Evolutionary conservation across 2,888 invertebrate genomes (phyloP).

Genomic region (Cheilosia vulpina): DNA sequence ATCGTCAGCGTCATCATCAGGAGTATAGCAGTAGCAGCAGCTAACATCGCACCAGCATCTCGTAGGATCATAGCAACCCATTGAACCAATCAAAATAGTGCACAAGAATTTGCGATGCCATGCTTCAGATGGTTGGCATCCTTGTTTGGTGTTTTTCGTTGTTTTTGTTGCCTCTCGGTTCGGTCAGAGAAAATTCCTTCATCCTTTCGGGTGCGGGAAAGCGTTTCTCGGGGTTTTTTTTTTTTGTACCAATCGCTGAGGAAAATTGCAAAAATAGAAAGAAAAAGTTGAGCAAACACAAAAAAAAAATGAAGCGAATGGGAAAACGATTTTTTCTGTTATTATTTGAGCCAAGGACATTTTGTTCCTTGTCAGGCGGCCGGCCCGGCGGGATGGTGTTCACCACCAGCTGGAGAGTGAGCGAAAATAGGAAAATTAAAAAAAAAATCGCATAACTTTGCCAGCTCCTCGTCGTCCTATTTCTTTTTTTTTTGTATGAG

Average conservation of each 20-base stretch:
- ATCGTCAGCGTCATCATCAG: constrained; percentile 12
- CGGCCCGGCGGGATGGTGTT: constrained; percentile 15
- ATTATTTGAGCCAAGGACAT: constrained; percentile 74
- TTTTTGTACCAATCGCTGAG: constrained; percentile 32
- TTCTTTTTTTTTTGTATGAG: constrained; percentile 39
- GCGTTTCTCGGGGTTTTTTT: constrained; percentile 14
- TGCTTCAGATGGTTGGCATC: constrained; percentile 72
- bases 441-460: constrained; percentile 72
- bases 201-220: constrained; percentile 48
- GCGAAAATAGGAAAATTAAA: constrained; percentile 65
- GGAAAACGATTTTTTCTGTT: constrained; percentile 73
- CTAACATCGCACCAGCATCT: constrained; percentile 58
- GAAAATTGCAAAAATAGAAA: constrained; percentile 59
- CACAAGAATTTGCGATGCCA: constrained; percentile 73
- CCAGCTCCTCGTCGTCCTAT: constrained; percentile 36
- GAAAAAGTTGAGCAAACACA: neutral
- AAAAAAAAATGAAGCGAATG: constrained; percentile 45
- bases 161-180: constrained; percentile 37
- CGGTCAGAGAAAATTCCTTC: constrained; percentile 62
- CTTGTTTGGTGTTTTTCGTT: constrained; percentile 65
- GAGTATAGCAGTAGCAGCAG: constrained; percentile 13
- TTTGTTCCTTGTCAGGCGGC: constrained; percentile 56
- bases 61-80: constrained; percentile 67
- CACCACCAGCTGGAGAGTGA: constrained; percentile 49
- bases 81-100: constrained; percentile 75